Conservation (phyloP, 2,797 vertebrate genomes). For the Nyctibius grandis region DNA sequence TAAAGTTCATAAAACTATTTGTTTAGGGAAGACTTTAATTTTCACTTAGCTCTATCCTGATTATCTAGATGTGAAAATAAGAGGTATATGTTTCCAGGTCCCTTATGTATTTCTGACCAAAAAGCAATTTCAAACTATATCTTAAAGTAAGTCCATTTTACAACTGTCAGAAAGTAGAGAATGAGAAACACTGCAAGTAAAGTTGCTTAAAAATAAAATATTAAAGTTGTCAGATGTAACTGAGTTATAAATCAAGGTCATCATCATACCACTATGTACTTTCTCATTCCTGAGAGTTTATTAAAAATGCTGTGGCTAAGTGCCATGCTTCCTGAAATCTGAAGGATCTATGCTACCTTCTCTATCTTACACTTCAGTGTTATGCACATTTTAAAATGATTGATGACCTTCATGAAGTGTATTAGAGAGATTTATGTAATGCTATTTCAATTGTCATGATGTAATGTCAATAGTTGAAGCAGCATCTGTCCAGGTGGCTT, state of each 20-base stretch:
- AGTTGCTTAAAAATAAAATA: not conserved
- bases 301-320: not conserved
- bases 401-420: conserved; percentile 1
- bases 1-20: not conserved
- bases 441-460: conserved; percentile 36
- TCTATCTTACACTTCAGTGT: not conserved
- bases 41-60: not conserved
- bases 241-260: not conserved
- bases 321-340: not conserved
- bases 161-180: not conserved
- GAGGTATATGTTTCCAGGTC: not conserved
- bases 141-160: not conserved
- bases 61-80: not conserved
- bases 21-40: not conserved
- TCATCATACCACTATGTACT: not conserved
- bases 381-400: not conserved
- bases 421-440: conserved; percentile 56
- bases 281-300: not conserved
- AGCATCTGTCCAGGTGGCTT: conserved; percentile 54
- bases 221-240: not conserved
- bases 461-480: conserved; percentile 18
- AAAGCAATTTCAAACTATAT: not conserved
- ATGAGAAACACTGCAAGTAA: not conserved
- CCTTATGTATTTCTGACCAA: not conserved
- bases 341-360: not conserved